Conservation (phyloP, 2,797 vertebrate genomes). For the Betta splendens region DNA sequence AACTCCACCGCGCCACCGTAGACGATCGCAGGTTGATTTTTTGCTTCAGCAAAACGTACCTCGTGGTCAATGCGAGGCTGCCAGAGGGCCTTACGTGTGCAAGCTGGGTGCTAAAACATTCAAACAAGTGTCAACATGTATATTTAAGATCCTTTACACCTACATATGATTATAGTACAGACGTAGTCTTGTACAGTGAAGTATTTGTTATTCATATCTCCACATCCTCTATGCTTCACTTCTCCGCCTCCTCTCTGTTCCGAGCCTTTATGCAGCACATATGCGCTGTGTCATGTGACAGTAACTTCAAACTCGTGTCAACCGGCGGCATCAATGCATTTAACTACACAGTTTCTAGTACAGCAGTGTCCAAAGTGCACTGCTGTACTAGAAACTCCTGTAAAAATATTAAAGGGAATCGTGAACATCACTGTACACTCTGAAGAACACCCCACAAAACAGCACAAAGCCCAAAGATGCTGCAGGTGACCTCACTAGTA, state of each 20-base stretch:
- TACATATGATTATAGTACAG: too few species aligned
- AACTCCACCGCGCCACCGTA: conserved; percentile 1
- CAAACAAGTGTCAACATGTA: too few species aligned
- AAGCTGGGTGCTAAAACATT: too few species aligned
- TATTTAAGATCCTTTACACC: too few species aligned
- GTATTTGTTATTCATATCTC: too few species aligned
- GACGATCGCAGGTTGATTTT: conserved; percentile 27
- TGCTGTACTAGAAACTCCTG: neutral
- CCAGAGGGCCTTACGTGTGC: too few species aligned
- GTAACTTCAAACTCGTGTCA: neutral
- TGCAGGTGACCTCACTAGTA: conserved; percentile 10
- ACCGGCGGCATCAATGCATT: neutral
- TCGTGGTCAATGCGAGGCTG: too few species aligned
- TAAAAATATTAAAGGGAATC: conserved; percentile 22
- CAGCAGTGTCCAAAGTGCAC: conserved; percentile 1
- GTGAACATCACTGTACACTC: conserved; percentile 36
- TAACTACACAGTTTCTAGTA: too few species aligned
- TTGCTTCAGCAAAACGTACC: too few species aligned
- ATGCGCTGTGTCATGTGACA: conserved; percentile 1
- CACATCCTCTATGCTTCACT: too few species aligned
- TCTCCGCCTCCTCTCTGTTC: conserved; percentile 6
- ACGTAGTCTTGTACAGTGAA: too few species aligned
- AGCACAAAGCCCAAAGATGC: conserved; percentile 5
- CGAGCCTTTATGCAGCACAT: conserved; percentile 14
- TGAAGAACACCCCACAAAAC: conserved; percentile 36